Base-by-base conservation (phyloP, 1,140 invertebrate genomes). In the Babylonia areolata region DNA sequence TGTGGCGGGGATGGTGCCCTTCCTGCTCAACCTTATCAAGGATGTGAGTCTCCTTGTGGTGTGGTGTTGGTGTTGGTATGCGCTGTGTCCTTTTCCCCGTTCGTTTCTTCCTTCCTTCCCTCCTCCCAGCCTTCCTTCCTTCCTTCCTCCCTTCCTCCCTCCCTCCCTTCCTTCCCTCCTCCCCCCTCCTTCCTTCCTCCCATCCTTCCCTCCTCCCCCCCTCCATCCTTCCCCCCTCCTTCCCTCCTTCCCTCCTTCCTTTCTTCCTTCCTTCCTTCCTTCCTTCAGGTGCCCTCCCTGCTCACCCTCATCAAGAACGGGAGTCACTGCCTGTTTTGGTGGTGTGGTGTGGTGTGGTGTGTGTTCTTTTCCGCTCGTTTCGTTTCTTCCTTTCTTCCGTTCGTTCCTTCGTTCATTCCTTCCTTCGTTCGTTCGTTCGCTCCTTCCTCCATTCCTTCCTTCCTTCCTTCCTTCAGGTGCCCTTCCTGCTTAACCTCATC, bases 1-100 rank as follows among this genome's bases (percentile, higher is more conserved):
- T 78, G 92, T 94, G 2, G 91, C 91, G 39, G 94, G 94, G 33
- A 93, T 93, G 92, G 94, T 94, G 3, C 94, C 94, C 6, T 94
- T 94, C 85, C 89, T 94, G 1, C 89, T 92, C 2, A 94, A 93
- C 75, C 90, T 94, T 3, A 93, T 94, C 77, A 90, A 91, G 82
- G 92, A 94, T 80, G 94, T 94, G 88, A 90, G 93, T 92, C 28
- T 31, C 31, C 64, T 28, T 69, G 15, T 69, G 15, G 23, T n/a
- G 15, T 31, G 23, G 9, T 69, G 15, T 28, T 31, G 2, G 15
- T 23, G 15, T 69, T 31, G n/a, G n/a, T n/a, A n/a, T n/a, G n/a
- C n/a, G n/a, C n/a, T n/a, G n/a, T n/a, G 64, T 69, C 64, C 9
- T 31, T 31, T 69, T 69, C 64, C 64, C 28, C 64, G 15, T 51